Evolutionary conservation across 2,113 vertebrate species (phyloP), one percentile per base, ranked within the genome.

Genomic region (Seriola rivoliana): DNA sequence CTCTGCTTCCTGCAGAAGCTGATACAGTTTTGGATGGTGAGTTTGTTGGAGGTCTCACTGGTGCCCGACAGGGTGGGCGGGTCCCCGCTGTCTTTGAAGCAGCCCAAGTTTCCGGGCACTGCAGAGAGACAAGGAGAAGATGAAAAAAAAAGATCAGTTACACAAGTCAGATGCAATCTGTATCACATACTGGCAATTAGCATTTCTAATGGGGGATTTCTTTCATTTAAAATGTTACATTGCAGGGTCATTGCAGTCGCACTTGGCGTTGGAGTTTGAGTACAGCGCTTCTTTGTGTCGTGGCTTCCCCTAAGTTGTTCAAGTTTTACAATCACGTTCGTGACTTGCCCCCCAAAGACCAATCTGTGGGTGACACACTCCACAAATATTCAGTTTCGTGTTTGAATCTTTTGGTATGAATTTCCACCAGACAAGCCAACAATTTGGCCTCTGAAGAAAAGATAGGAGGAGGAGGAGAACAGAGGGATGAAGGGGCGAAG

Each of bases 81-180:
- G 86, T 98, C 96, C 7, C 98, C 98, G 13, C 96, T 98, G 91
- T 99, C 98, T 90, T 95, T 97, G 93, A 97, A 99, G 91, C 98
- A 99, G 64, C 98, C 98, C 14, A 99, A 89, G 86, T 98, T 98
- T n/a, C 98, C 98, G 3, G 98, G 98, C 98, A 99, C 98, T 99
- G 93, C 72, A 86, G 58, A 74, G 84, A 80, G 71, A 84, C 8
- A 71, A 29, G 23, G 67, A 0, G n/a, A 74, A n/a, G 52, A 29
- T 5, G 4, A 3, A 23, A 29, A n/a, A 13, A 55, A 25, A 55
- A 3, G 0, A 70, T 60, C 4, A 78, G 16, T 36, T 17, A 44
- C 19, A 48, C 13, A 25, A 50, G 2, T 63, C 55, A 2, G 14
- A 57, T 55, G 19, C 1, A 65, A 21, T 66, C 36, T 44, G 42